phyloP scores from a whole-genome alignment of 2,888 invertebrate species.

The Galerucella pusilla region DNA sequence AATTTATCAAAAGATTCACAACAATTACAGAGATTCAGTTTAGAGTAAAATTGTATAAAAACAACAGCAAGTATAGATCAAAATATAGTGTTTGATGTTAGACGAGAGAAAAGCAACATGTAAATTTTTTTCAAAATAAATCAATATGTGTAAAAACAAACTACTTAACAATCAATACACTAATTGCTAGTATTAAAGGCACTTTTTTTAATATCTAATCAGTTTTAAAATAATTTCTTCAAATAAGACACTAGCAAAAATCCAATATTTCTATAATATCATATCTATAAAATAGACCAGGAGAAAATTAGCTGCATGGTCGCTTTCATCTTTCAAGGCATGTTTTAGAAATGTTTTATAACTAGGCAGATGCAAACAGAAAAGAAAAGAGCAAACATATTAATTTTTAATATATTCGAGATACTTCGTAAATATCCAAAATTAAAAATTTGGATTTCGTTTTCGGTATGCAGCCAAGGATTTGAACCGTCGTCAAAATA shows the following conservation, averaged over 20 bases:
- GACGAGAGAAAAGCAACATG: too few relatives aligned
- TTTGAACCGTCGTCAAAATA: conserved; percentile 94
- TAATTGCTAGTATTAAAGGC: neutral
- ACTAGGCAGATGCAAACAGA: neutral
- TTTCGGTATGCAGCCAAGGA: conserved; percentile 83
- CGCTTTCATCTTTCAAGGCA: too few relatives aligned
- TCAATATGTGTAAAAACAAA: neutral
- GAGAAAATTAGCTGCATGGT: too few relatives aligned
- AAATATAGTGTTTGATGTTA: too few relatives aligned
- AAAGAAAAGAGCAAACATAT: neutral
- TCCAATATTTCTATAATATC: too few relatives aligned
- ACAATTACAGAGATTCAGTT: neutral
- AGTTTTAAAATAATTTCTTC: too few relatives aligned
- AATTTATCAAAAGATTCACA: neutral
- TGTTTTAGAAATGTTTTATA: neutral
- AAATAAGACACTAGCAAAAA: too few relatives aligned
- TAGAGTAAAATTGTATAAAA: neutral
- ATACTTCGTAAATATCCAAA: conserved; percentile 62
- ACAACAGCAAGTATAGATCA: too few relatives aligned
- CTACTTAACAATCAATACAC: neutral
- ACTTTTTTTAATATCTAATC: too few relatives aligned
- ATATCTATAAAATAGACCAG: too few relatives aligned
- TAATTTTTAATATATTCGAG: conserved; percentile 16
- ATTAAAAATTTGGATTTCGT: conserved; percentile 77
- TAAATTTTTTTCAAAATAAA: too few relatives aligned